Percentiles rank a stretch among this genome's conserved stretches.
Evolutionary conservation across 2,113 vertebrate species (phyloP).

Genomic region (Burhinus oedicnemus): DNA sequence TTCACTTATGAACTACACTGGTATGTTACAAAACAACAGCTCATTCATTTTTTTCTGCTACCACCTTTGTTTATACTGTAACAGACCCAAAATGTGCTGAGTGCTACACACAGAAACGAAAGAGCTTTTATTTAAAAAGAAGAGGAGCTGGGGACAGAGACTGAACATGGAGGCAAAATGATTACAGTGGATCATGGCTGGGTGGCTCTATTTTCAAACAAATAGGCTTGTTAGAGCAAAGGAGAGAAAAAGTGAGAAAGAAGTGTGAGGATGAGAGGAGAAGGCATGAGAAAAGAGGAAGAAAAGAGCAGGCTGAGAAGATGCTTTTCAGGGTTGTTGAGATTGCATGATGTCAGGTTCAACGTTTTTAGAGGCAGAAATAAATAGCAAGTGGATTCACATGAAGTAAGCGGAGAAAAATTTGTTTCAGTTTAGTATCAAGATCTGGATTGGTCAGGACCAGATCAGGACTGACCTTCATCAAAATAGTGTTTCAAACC

Average conservation of each 20-base stretch:
- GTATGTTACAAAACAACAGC: neutral
- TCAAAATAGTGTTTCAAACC: neutral
- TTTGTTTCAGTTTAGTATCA: neutral
- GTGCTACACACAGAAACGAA: neutral
- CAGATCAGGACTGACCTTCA: neutral
- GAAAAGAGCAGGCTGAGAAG: neutral
- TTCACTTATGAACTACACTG: neutral
- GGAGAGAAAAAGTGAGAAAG: neutral
- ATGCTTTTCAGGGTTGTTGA: neutral
- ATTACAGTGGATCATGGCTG: neutral
- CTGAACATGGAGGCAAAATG: neutral
- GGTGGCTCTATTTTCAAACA: neutral
- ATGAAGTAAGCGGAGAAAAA: neutral
- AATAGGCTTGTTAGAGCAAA: neutral
- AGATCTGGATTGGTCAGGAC: neutral
- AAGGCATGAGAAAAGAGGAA: neutral
- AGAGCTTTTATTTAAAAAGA: neutral
- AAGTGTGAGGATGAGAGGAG: neutral
- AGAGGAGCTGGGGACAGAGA: neutral
- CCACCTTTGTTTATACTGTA: neutral
- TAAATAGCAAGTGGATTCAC: neutral
- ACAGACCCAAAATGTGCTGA: neutral
- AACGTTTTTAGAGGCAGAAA: neutral
- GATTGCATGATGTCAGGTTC: neutral
- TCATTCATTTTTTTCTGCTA: constrained; percentile 3